A percentile compares a stretch with the other conserved stretches of the same genome.
phyloP scores from a whole-genome alignment of 2,888 invertebrate species.

The Lasioglossum oenotherae region DNA sequence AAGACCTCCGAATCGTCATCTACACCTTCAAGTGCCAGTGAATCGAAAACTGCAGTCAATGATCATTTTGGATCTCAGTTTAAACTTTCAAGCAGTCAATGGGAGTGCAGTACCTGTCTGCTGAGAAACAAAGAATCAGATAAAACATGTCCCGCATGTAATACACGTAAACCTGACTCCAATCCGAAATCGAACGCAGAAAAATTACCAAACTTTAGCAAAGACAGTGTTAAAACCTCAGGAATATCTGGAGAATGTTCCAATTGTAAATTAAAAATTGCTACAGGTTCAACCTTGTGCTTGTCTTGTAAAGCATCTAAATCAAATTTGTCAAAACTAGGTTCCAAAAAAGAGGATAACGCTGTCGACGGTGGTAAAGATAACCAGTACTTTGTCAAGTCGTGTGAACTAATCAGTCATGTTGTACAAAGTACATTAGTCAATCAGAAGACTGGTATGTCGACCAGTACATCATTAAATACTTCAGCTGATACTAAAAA shows the following conservation, averaged over 20 bases:
- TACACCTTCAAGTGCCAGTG: constrained; percentile 23
- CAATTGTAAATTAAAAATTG: constrained; percentile 87
- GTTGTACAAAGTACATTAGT: constrained; percentile 6
- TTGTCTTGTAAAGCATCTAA: constrained; percentile 80
- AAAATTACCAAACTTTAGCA: constrained; percentile 41
- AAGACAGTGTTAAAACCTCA: constrained; percentile 75
- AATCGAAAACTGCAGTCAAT: constrained; percentile 44
- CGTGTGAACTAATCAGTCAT: constrained; percentile 1
- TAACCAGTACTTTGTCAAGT: neutral
- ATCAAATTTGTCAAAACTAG: constrained; percentile 71
- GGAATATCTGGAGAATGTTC: constrained; percentile 87
- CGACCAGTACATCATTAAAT: constrained; percentile 1
- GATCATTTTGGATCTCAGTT: constrained; percentile 73
- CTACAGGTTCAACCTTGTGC: constrained; percentile 64
- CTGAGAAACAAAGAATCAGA: constrained; percentile 85
- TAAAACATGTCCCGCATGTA: constrained; percentile 86
- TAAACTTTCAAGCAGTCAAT: constrained; percentile 78
- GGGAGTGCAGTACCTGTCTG: constrained; percentile 87
- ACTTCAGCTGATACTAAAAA: constrained; percentile 15
- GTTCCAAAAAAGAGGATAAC: constrained; percentile 50
- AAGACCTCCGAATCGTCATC: constrained; percentile 39
- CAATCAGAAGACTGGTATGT: constrained; percentile 19
- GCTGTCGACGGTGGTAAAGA: neutral
- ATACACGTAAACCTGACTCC: constrained; percentile 84
- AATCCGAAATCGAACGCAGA: constrained; percentile 27